Conservation (phyloP, 2,888 invertebrate genomes). For the Auanema freiburgensis region DNA sequence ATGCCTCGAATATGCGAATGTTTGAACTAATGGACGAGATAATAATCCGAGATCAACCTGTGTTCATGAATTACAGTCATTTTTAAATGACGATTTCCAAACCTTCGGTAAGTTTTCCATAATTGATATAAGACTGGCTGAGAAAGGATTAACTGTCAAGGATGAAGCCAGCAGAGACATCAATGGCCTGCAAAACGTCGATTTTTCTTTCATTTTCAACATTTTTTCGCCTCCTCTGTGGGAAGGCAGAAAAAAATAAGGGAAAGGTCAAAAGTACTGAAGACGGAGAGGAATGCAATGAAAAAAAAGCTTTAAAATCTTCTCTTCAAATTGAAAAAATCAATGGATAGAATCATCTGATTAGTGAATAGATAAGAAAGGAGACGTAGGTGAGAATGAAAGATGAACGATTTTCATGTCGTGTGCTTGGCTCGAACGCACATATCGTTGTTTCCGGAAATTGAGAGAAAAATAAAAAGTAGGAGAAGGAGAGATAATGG, state of each 20-base stretch:
- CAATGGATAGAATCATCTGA: too few species aligned
- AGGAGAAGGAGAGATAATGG: not conserved
- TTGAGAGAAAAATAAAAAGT: too few species aligned
- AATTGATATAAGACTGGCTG: constrained; percentile 46
- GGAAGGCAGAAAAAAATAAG: constrained; percentile 20
- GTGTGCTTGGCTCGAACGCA: too few species aligned
- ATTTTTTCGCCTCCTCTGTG: not conserved
- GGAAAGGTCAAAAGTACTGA: constrained; percentile 23
- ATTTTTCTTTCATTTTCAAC: too few species aligned
- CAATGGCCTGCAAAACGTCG: constrained; percentile 12
- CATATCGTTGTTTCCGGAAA: too few species aligned
- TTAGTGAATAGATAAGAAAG: too few species aligned
- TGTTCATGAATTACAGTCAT: constrained; percentile 4
- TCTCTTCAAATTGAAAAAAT: too few species aligned
- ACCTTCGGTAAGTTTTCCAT: constrained; percentile 49
- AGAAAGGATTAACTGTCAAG: constrained; percentile 35
- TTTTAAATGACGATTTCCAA: not conserved
- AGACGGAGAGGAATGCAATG: too few species aligned
- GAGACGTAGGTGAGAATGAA: too few species aligned
- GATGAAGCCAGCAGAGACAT: constrained; percentile 17
- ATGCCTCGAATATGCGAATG: constrained; percentile 48
- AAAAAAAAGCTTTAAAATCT: too few species aligned
- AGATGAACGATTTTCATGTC: too few species aligned
- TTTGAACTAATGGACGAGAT: constrained; percentile 59
- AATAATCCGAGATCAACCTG: constrained; percentile 53